Conservation (phyloP, 2,888 invertebrate genomes). For the Reticulitermes lucifugus region DNA sequence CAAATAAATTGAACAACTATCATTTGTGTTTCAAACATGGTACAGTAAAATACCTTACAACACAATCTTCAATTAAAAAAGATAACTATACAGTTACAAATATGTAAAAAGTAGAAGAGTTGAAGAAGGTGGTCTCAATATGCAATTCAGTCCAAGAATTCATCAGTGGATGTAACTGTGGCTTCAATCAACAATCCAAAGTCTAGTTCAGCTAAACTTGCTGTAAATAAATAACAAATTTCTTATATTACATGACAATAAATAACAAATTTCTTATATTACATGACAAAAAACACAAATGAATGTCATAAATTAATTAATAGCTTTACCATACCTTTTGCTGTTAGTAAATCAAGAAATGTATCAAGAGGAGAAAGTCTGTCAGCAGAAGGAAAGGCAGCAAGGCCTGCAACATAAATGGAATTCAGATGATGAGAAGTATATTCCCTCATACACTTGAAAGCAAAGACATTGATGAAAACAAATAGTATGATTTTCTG, state of each 20-base stretch:
- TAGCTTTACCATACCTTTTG: constrained; percentile 70
- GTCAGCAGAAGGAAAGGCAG: constrained; percentile 79
- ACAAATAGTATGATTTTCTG: too few species aligned
- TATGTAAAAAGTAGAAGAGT: background rate
- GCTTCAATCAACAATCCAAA: constrained; percentile 89
- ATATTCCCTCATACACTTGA: too few species aligned
- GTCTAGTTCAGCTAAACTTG: constrained; percentile 85
- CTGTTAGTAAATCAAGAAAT: constrained; percentile 85
- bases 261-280: background rate
- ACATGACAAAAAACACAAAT: background rate
- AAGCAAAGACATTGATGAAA: too few species aligned
- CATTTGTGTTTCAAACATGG: too few species aligned
- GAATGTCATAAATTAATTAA: background rate
- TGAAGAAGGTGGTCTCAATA: background rate
- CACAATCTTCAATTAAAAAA: background rate
- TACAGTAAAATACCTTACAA: background rate
- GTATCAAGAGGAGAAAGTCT: constrained; percentile 84
- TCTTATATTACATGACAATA: background rate
- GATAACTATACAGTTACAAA: background rate
- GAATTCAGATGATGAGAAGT: too few species aligned
- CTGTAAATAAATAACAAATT: constrained; percentile 61
- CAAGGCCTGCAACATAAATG: constrained; percentile 69
- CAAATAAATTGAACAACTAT: too few species aligned
- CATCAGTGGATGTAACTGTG: constrained; percentile 75
- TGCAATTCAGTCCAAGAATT: constrained; percentile 59